These are phyloP conservation scores for Syndactyla subalaris DNA, from an alignment of 2,797 vertebrate species.

Conservation along the genomic window DNA sequence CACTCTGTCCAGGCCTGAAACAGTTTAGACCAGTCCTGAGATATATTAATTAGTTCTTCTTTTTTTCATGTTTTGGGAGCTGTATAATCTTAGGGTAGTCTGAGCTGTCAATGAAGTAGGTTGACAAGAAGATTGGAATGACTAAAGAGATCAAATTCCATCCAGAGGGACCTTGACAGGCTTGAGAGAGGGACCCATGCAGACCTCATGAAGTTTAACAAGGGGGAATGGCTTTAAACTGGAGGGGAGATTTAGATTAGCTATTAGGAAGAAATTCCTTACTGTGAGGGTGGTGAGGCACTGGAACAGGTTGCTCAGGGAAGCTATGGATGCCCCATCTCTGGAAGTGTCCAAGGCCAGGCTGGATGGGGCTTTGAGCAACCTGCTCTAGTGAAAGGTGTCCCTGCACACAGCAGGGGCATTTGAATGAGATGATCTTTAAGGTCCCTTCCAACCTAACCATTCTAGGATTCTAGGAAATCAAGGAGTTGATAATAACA, in stretches of 20 bases:
- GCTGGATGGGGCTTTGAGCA: background rate
- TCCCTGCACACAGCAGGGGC: background rate
- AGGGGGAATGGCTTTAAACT: background rate
- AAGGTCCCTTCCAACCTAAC: background rate
- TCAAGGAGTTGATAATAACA: background rate
- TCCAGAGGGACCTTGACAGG: background rate
- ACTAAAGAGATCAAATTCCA: background rate
- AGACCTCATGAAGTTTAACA: background rate
- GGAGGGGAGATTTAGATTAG: background rate
- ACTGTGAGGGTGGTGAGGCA: background rate
- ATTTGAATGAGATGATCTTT: background rate
- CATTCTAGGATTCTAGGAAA: background rate
- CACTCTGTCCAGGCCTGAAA: background rate
- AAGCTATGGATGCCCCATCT: background rate
- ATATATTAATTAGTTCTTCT: background rate
- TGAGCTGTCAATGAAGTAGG: background rate
- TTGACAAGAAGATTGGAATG: background rate
- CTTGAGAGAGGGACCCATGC: background rate
- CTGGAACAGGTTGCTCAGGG: background rate
- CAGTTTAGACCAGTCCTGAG: background rate
- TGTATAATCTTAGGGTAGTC: background rate
- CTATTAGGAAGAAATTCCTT: background rate
- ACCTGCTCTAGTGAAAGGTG: background rate
- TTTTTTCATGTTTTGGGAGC: background rate
- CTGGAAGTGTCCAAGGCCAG: background rate